Percentiles rank a stretch among this genome's conserved stretches.
phyloP scores from a whole-genome alignment of 2,888 invertebrate genomes.

The Abrostola tripartita region DNA sequence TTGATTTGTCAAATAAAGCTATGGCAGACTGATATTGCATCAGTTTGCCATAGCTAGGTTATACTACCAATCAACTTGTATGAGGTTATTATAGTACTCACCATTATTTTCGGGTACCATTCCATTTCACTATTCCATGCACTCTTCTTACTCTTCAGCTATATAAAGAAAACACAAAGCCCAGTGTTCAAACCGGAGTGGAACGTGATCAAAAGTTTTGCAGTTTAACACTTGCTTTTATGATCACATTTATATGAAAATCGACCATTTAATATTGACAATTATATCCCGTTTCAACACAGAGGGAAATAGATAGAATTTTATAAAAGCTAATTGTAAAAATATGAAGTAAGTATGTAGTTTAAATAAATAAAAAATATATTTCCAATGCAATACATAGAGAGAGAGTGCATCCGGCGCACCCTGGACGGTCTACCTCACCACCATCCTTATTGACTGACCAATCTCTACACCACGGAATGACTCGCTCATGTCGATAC shows the following conservation, averaged over 20 bases:
- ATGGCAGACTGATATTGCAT: too few species aligned
- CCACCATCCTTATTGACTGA: too few species aligned
- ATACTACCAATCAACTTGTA: not conserved
- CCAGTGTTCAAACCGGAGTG: conserved; percentile 69
- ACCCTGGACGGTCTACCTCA: too few species aligned
- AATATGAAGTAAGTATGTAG: too few species aligned
- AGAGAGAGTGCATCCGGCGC: too few species aligned
- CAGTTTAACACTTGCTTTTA: conserved; percentile 56
- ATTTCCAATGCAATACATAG: too few species aligned
- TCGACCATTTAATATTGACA: too few species aligned
- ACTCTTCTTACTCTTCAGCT: conserved; percentile 34
- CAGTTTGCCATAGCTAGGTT: too few species aligned
- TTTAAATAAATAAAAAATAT: too few species aligned
- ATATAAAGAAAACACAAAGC: conserved; percentile 34
- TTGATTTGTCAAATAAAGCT: too few species aligned
- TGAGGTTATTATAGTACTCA: conserved; percentile 34
- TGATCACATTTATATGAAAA: conserved; percentile 51
- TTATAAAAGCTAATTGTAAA: not conserved
- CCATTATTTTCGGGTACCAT: conserved; percentile 5
- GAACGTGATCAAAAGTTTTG: conserved; percentile 62
- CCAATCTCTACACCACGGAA: too few species aligned
- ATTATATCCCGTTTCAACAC: not conserved
- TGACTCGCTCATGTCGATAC: too few species aligned
- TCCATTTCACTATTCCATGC: not conserved
- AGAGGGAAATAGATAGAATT: not conserved